Base-by-base conservation (phyloP, 2,888 invertebrate species). In the Ochropleura leucogaster region DNA sequence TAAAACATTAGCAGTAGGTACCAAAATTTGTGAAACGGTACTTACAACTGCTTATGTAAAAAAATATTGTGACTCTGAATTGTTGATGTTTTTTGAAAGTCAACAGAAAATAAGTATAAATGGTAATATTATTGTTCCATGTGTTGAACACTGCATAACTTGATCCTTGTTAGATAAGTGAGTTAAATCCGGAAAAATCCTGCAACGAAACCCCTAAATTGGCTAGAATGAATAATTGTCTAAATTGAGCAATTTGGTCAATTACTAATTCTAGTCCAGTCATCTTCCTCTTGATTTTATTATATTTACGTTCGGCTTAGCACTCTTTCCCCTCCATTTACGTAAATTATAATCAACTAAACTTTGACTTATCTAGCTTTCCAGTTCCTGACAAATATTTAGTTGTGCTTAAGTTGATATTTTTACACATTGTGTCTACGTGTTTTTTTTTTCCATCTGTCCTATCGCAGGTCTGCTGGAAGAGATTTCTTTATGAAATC, bases 1-100 rank as follows among this genome's bases (percentile, higher is more conserved):
- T 77, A 71, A 84, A 85, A 68, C 77, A 70, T 74, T 82, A 64
- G 47, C 44, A 10, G 77, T 66, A 64, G 46, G 20, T 72, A 82
- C 20, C 49, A 40, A 84, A 74, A 68, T 72, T 66, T 55, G 64
- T 68, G 64, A 74, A 71, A 71, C 70, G 47, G 65, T 71, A 72
- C 18, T 47, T 42, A 40, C 44, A 62, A 30, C n/a, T 42, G 44
- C n/a, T 8, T 47, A 3, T 46, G 44, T 68, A 53, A 67, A 47
- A 14, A 46, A 55, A 46, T 53, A 59, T 16, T 14, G 5, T 42
- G 20, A 14, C 30, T 68, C 3, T 12, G 4, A 40, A 59, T 51
- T 53, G 12, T 20, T 76, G 30, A n/a, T n/a, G 30, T 66, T 74
- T 16, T 66, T 55, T 55, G 14, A 47, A 12, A 49, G 16, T n/a